Evolutionary conservation across 1,140 invertebrate genomes (phyloP).

Genomic region (Druon quercuslanigerum): DNA sequence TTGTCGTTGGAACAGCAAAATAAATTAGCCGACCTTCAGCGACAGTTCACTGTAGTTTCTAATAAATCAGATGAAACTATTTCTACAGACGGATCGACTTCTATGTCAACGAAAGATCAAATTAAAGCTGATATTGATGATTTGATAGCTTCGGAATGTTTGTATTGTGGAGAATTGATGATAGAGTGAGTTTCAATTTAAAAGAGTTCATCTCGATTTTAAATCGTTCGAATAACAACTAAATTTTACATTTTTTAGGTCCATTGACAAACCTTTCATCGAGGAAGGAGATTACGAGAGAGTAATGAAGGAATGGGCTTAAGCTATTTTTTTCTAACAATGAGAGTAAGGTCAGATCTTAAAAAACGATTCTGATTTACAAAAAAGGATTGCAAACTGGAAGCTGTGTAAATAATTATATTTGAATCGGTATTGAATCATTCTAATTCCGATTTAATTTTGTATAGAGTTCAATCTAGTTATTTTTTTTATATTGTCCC

Average conservation of each 20-base stretch:
- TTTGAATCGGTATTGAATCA: too few relatives aligned
- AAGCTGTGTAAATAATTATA: too few relatives aligned
- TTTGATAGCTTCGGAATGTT: constrained; percentile 92
- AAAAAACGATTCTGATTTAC: constrained; percentile 30
- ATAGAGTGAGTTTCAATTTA: constrained; percentile 79
- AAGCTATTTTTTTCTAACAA: constrained; percentile 51
- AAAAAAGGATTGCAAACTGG: constrained; percentile 10
- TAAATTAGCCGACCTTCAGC: constrained; percentile 80
- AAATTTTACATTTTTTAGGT: constrained; percentile 66
- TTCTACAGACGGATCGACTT: constrained; percentile 75
- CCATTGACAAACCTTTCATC: constrained; percentile 91
- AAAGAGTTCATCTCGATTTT: constrained; percentile 20
- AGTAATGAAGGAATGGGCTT: constrained; percentile 90
- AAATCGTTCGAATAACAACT: constrained; percentile 8
- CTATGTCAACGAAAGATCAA: constrained; percentile 81
- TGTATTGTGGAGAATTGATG: constrained; percentile 95
- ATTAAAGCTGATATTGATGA: constrained; percentile 91
- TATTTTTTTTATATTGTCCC: too few relatives aligned
- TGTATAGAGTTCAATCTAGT: constrained; percentile 13
- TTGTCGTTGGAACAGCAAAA: constrained; percentile 79
- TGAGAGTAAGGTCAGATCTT: not conserved
- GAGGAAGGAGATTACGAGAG: constrained; percentile 87
- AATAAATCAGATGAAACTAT: constrained; percentile 76
- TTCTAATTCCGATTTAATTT: not conserved
- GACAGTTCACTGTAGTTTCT: constrained; percentile 77